Evolutionary conservation across 2,888 invertebrate species (phyloP).

Genomic region (Cantharis flavilabris): DNA sequence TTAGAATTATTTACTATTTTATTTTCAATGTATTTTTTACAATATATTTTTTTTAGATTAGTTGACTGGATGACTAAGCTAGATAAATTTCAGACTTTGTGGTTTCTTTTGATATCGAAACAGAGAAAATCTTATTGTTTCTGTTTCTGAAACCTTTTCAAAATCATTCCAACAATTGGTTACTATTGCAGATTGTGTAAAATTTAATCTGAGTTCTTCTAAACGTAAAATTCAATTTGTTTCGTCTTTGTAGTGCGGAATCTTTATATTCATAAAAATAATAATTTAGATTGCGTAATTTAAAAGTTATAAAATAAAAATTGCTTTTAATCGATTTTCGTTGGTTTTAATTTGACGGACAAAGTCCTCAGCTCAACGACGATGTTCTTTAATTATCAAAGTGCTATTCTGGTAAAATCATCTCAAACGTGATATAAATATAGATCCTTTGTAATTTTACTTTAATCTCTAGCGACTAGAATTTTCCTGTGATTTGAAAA

Average conservation of each 20-base stretch:
- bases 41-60: neutral
- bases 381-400: conserved; percentile 11
- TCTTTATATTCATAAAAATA: neutral
- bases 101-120: neutral
- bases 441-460: conserved; percentile 17
- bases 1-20: too few relatives aligned
- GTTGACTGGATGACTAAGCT: neutral
- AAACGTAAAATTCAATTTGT: neutral
- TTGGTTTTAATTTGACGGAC: neutral
- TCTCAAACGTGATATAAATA: conserved; percentile 16
- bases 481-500: neutral
- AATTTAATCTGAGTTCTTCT: neutral
- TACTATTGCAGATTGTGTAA: neutral
- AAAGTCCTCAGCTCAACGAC: neutral
- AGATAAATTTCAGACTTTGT: neutral
- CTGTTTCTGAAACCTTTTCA: neutral
- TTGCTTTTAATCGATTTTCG: neutral
- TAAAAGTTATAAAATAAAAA: neutral
- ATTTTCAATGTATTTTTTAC: neutral
- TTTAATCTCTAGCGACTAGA: conserved; percentile 12
- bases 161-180: neutral
- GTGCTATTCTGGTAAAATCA: conserved; percentile 5
- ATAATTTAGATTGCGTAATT: neutral
- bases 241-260: neutral
- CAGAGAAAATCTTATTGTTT: neutral